These are phyloP conservation scores for Hipparchia sbordonii DNA, from an alignment of 2,888 invertebrate species.

Conservation along the genomic window DNA sequence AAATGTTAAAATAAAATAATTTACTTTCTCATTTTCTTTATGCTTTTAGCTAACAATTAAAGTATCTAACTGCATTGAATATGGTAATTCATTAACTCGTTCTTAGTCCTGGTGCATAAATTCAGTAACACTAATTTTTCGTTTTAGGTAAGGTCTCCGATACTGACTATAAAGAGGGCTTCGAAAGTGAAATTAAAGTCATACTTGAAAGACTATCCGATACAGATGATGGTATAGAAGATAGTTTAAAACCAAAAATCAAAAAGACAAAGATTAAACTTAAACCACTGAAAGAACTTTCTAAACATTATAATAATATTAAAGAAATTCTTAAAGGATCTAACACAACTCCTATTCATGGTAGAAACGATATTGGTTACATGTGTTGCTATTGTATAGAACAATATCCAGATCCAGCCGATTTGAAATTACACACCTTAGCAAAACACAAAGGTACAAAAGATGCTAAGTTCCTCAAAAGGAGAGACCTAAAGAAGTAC, in stretches of 20 bases:
- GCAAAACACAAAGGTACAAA: slow-evolving; percentile 33
- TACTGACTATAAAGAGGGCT: slow-evolving; percentile 14
- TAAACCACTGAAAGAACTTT: slow-evolving; percentile 34
- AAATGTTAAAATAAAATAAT: no score
- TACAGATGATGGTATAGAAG: neutral
- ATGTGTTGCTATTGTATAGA: slow-evolving; percentile 44
- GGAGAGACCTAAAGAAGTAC: slow-evolving; percentile 45
- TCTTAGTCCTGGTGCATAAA: slow-evolving; percentile 21
- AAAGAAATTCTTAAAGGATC: slow-evolving; percentile 40
- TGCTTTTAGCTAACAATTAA: no score
- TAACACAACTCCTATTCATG: slow-evolving; percentile 55
- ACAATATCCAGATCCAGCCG: slow-evolving; percentile 43
- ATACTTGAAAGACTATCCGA: neutral
- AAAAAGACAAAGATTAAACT: slow-evolving; percentile 22
- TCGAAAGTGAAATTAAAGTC: slow-evolving; percentile 8
- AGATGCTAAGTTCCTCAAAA: slow-evolving; percentile 35
- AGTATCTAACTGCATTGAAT: neutral
- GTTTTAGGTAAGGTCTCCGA: slow-evolving; percentile 33
- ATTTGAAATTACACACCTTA: slow-evolving; percentile 45
- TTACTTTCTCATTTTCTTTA: no score
- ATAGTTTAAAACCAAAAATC: neutral
- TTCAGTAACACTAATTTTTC: slow-evolving; percentile 35
- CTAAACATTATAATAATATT: slow-evolving; percentile 35
- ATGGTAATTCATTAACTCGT: neutral
- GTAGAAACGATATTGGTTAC: slow-evolving; percentile 42